Conservation (phyloP, 2,113 vertebrate species). For the Serranochromis macrocephalus region DNA sequence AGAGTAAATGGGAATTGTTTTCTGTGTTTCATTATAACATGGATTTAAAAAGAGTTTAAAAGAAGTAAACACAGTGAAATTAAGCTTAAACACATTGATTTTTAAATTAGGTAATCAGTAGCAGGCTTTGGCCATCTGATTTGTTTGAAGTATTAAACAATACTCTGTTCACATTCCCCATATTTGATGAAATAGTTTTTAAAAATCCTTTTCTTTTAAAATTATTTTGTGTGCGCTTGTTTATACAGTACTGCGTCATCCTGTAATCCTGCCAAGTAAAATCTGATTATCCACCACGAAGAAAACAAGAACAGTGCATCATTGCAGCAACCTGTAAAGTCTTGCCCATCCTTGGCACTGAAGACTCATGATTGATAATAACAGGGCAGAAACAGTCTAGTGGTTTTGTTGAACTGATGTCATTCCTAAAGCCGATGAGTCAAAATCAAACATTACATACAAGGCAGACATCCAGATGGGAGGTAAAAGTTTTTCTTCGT, state of each 20-base stretch:
- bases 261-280: not conserved
- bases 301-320: not conserved
- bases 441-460: constrained; percentile 9
- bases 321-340: not conserved
- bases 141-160: not conserved
- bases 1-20: not conserved
- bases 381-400: not conserved
- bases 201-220: not conserved
- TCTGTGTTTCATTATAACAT: not conserved
- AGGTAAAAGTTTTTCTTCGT: not conserved
- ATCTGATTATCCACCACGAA: not conserved
- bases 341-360: constrained; percentile 21
- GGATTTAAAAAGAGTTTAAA: not conserved
- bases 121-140: fast-evolving
- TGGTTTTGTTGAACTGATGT: constrained; percentile 30
- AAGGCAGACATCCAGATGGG: constrained; percentile 6
- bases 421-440: constrained; percentile 24
- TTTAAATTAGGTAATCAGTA: not conserved
- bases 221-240: not conserved
- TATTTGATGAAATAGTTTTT: not conserved
- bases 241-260: not conserved
- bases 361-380: constrained; percentile 4
- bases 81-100: not conserved
- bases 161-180: not conserved
- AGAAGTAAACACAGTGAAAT: not conserved